These are phyloP conservation scores for Brachionus rubens DNA, from an alignment of 1,140 invertebrate genomes.

Conservation along the genomic window DNA sequence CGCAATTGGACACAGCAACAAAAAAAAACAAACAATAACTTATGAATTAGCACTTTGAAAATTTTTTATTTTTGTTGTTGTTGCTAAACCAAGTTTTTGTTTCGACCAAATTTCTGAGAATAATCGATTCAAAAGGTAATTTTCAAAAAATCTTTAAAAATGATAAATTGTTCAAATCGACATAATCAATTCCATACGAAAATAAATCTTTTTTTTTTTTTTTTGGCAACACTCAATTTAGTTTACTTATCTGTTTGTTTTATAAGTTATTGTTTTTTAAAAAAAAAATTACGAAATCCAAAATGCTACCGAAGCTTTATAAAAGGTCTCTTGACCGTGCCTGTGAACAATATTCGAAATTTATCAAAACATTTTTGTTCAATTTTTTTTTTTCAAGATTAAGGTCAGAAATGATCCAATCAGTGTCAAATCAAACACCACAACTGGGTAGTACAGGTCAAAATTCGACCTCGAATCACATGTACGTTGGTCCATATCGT, in stretches of 20 bases:
- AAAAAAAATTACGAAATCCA: too few relatives aligned
- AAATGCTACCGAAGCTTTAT: too few relatives aligned
- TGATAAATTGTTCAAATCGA: too few relatives aligned
- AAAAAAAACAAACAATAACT: too few relatives aligned
- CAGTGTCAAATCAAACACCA: slow-evolving; percentile 38
- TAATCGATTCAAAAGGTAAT: slow-evolving; percentile 25
- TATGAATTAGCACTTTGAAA: background rate
- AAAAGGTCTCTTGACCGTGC: too few relatives aligned
- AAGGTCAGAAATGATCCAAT: slow-evolving; percentile 43
- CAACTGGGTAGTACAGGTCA: slow-evolving; percentile 35
- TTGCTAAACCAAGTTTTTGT: too few relatives aligned
- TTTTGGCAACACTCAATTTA: background rate
- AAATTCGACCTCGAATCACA: slow-evolving; percentile 57
- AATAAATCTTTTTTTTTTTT: background rate
- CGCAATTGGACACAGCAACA: too few relatives aligned
- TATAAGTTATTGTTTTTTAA: too few relatives aligned
- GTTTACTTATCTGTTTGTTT: too few relatives aligned
- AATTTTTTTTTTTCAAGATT: slow-evolving; percentile 9
- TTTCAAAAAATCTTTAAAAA: too few relatives aligned
- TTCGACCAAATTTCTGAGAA: background rate
- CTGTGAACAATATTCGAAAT: too few relatives aligned
- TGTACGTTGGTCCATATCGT: slow-evolving; percentile 95
- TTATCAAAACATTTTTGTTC: background rate
- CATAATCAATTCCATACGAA: background rate
- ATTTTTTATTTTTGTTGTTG: too few relatives aligned